Evolutionary conservation across 2,888 invertebrate species (phyloP).

Genomic region (Acanthopleura granulata): DNA sequence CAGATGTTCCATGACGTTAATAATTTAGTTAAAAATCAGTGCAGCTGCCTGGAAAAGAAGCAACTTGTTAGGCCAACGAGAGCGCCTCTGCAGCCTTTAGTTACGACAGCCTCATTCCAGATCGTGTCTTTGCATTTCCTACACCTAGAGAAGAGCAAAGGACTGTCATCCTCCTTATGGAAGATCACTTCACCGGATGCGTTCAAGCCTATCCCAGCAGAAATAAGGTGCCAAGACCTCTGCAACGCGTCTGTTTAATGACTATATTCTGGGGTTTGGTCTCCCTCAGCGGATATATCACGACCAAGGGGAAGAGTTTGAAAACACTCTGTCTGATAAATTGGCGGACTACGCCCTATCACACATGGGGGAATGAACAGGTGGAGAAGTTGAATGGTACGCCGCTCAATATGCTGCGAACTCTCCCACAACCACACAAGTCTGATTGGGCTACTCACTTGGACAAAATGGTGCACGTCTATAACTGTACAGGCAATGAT

Average conservation of each 20-base stretch:
- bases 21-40: neutral
- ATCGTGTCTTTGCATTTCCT: slow-evolving; percentile 25
- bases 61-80: neutral
- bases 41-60: slow-evolving; percentile 17
- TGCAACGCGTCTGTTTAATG: slow-evolving; percentile 5
- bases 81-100: slow-evolving; percentile 20
- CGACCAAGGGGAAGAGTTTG: slow-evolving; percentile 17
- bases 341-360: slow-evolving; percentile 17
- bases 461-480: slow-evolving; percentile 16
- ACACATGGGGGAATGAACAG: slow-evolving; percentile 16
- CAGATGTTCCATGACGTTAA: slow-evolving; percentile 16
- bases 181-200: slow-evolving; percentile 25
- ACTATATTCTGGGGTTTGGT: slow-evolving; percentile 17
- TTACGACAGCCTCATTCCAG: slow-evolving; percentile 22
- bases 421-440: too few species aligned
- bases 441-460: slow-evolving; percentile 17
- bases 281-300: slow-evolving; percentile 17
- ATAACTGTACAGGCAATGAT: slow-evolving; percentile 19
- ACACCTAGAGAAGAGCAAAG: slow-evolving; percentile 23
- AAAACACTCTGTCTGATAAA: neutral
- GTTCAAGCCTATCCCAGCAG: slow-evolving; percentile 22
- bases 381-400: slow-evolving; percentile 17
- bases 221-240: slow-evolving; percentile 17
- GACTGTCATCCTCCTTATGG: slow-evolving; percentile 23
- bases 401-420: slow-evolving; percentile 5